Base-by-base conservation (phyloP, 2,113 vertebrate genomes). In the Hoplias malabaricus region DNA sequence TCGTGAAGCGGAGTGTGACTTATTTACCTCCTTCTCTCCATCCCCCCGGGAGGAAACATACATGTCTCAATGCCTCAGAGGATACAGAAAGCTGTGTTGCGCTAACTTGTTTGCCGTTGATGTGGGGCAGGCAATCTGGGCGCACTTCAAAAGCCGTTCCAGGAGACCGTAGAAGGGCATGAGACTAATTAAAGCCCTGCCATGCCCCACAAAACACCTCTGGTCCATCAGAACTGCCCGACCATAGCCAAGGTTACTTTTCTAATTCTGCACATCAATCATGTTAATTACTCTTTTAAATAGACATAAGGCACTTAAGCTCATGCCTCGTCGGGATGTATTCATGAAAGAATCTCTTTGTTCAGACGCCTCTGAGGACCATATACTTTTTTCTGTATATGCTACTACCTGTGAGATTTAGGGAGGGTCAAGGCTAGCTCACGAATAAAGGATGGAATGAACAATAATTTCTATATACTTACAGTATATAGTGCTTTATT, bases 231-330 rank as follows among this genome's bases (percentile, higher is more conserved):
- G 38, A 43, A 66, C 68, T 75, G 27, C 46, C 61, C 43, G n/a
- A 29, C 82, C 40, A 23, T 42, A 62, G 43, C 65, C 54, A 75
- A 69, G 77, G 67, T 79, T 75, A 76, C 59, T n/a, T 31, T 54
- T 69, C 48, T 78, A 78, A 78, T 59, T 38, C 76, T 27, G 54
- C 0, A 43, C 65, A 81, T 79, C 80, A 65, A 77, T 75, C 80
- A 71, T 10, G 57, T 75, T 84, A 79, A 84, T 79, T 79, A 61
- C 73, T 76, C 62, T 81, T 77, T 80, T 83, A 77, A 80, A 80
- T 80, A 83, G 70, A 77, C 70, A 54, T 31, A 54, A 83, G 75
- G 59, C 62, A 73, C 68, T 76, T 80, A 83, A 83, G 77, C 67
- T 65, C 65, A 54, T 42, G 73, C 33, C 81, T 83, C 77, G 68